These are phyloP conservation scores for Lerema accius DNA, from an alignment of 1,140 invertebrate species.

Conservation along the genomic window DNA sequence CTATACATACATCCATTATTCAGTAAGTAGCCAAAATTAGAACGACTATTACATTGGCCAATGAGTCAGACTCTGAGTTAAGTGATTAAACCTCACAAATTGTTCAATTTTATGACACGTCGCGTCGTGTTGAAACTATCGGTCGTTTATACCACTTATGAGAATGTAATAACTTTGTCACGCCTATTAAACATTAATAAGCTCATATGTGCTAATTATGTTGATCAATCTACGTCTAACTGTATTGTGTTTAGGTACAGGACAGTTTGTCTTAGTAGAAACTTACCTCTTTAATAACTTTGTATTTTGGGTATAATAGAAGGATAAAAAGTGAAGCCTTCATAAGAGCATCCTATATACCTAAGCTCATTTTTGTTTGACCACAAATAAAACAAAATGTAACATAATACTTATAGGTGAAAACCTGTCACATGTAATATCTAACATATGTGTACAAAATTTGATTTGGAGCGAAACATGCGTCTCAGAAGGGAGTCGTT, in stretches of 20 bases:
- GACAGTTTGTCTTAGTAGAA: too few relatives aligned
- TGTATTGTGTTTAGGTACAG: too few relatives aligned
- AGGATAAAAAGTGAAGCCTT: too few relatives aligned
- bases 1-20: constrained; percentile 36
- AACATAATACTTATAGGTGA: background rate
- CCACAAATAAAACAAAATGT: too few relatives aligned
- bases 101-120: constrained; percentile 49
- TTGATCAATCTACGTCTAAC: too few relatives aligned
- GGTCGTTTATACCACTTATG: constrained; percentile 10
- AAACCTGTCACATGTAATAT: constrained; percentile 2
- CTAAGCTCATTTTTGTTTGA: too few relatives aligned
- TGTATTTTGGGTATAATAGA: too few relatives aligned
- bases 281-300: too few relatives aligned
- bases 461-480: constrained; percentile 18
- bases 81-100: constrained; percentile 53
- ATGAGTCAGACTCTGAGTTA: constrained; percentile 47
- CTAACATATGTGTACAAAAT: constrained; percentile 5
- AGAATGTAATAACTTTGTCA: too few relatives aligned
- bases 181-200: too few relatives aligned
- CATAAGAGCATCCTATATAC: too few relatives aligned
- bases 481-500: constrained; percentile 5
- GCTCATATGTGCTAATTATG: too few relatives aligned
- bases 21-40: constrained; percentile 51
- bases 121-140: constrained; percentile 25
- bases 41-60: constrained; percentile 60